Base-by-base conservation (phyloP, 2,797 vertebrate genomes). In the Thripadectes ignobilis region DNA sequence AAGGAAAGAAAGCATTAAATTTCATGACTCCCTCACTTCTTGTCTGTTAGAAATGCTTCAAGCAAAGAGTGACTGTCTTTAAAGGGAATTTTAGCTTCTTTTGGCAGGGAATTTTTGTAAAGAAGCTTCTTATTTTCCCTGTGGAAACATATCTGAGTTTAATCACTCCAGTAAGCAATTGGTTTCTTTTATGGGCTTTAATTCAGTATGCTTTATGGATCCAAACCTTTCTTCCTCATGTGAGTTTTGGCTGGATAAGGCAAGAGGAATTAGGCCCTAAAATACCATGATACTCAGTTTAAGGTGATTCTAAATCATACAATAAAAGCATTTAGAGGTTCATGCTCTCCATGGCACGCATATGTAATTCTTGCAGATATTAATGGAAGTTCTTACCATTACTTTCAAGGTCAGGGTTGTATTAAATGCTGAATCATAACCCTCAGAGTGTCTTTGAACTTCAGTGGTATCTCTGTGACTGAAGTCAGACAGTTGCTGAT, bases 141-240 rank as follows among this genome's bases (percentile, higher is more conserved):
- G 9, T 85, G 82, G 92, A 93, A 88, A 75, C 68, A 81, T 92
- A 83, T 14, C 54, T 49, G 68, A 88, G 85, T 85, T 92, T 95
- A 93, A 96, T 95, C 78, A 51, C 79, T 91, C 39, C 75, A 27
- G 72, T 94, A 96, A 95, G 93, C 89, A 91, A 75, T 92, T 86
- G 48, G 48, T 73, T 95, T 89, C 45, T 81, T 96, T 92, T 91
- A 96, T 89, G 39, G 73, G 32, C 36, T 83, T 88, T 94, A 85
- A 80, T 94, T 91, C 79, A 81, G n/a, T 78, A 66, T 77, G n/a
- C 19, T 88, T 91, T 91, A 91, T 86, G 91, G 81, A 69, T 91
- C 59, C 82, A 94, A 90, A 85, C 41, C 38, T 94, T 93, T 95
- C 61, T 71, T 91, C 68, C 61, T 93, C 54, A 12, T 88, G 68